Conservation (phyloP, 2,113 vertebrate species). For the Cheilinus undulatus region DNA sequence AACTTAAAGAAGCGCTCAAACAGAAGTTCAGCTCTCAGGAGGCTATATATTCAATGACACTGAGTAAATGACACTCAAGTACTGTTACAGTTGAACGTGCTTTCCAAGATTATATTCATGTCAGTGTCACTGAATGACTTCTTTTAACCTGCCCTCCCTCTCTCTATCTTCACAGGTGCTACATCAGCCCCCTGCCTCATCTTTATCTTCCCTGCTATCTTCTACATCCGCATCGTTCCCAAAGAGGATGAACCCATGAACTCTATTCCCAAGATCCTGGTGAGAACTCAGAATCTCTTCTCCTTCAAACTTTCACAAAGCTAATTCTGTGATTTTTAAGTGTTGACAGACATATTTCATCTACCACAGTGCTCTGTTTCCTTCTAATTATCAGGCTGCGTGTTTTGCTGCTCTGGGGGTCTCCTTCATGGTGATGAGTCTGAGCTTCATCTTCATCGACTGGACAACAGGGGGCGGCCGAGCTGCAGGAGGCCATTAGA, state of each 20-base stretch:
- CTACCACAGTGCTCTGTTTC: not conserved
- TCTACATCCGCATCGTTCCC: constrained; percentile 97
- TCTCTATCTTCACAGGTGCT: constrained; percentile 87
- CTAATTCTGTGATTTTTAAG: not conserved
- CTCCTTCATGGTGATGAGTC: constrained; percentile 96
- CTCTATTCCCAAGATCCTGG: constrained; percentile 92
- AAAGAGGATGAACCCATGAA: constrained; percentile 91
- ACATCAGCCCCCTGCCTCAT: constrained; percentile 98
- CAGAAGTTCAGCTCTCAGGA: too few species aligned
- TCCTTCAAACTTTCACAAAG: not conserved
- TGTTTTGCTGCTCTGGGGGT: constrained; percentile 92
- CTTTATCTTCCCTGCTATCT: constrained; percentile 98
- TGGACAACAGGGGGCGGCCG: constrained; percentile 87
- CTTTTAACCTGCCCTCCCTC: not conserved
- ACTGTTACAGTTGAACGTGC: too few species aligned
- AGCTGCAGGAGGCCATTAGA: constrained; percentile 90
- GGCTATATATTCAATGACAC: too few species aligned
- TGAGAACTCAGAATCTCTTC: constrained; percentile 67
- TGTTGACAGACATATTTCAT: too few species aligned
- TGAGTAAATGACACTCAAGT: too few species aligned
- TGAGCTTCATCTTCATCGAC: constrained; percentile 97
- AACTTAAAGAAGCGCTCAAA: too few species aligned
- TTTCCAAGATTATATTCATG: too few species aligned
- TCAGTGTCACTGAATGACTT: too few species aligned
- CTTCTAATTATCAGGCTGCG: constrained; percentile 82